A percentile compares a stretch with the other conserved stretches of the same genome.
phyloP scores from a whole-genome alignment of 1,140 invertebrate species.

The Campodea augens region DNA sequence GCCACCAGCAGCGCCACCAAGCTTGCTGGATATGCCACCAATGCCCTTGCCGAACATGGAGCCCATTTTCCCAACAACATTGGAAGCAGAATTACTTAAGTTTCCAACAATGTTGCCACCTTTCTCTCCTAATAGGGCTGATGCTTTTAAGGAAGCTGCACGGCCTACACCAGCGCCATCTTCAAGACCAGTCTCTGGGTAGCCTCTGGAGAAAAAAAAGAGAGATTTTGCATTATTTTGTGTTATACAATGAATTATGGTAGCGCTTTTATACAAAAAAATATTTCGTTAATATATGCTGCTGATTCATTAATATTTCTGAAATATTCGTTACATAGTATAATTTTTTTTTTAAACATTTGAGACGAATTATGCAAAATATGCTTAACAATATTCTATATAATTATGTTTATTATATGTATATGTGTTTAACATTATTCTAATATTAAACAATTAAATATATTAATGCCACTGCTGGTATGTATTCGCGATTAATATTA shows the following conservation, averaged over 20 bases:
- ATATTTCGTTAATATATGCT: too few species aligned
- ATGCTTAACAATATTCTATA: not conserved
- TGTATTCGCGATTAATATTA: too few species aligned
- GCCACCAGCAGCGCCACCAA: conserved; percentile 42
- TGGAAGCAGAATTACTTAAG: conserved; percentile 47
- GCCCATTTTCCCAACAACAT: conserved; percentile 54
- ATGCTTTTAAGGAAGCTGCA: conserved; percentile 39
- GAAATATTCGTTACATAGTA: not conserved
- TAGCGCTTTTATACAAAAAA: too few species aligned
- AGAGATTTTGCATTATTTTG: not conserved
- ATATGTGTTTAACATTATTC: too few species aligned
- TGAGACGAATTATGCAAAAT: not conserved
- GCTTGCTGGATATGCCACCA: conserved; percentile 58
- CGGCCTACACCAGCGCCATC: conserved; percentile 34
- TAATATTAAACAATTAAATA: too few species aligned
- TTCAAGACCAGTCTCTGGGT: conserved; percentile 35
- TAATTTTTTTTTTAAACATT: not conserved
- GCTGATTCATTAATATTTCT: too few species aligned
- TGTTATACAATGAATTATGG: not conserved
- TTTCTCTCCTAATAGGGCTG: conserved; percentile 34
- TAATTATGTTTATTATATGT: too few species aligned
- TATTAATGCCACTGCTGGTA: too few species aligned
- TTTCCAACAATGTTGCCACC: conserved; percentile 42
- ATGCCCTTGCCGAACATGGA: conserved; percentile 66
- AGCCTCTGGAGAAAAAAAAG: conserved; percentile 20